phyloP scores from a whole-genome alignment of 2,113 vertebrate species.

The Platanista minor region DNA sequence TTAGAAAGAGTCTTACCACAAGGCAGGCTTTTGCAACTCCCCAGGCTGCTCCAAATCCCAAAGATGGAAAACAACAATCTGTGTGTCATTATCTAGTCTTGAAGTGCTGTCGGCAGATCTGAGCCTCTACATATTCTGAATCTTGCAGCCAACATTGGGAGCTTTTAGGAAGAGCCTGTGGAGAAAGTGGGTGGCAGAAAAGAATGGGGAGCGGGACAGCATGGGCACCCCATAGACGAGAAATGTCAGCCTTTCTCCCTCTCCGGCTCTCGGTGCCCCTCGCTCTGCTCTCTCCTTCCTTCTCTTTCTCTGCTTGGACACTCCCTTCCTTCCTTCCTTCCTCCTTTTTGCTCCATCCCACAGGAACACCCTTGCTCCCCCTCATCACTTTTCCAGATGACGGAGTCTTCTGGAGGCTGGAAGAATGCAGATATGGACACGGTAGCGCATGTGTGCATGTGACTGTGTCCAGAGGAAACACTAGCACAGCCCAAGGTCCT shows the following conservation, averaged over 20 bases:
- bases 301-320: not conserved
- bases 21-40: conserved; percentile 32
- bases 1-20: conserved; percentile 36
- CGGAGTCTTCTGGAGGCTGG: not conserved
- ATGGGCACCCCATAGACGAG: not conserved
- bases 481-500: fast-evolving
- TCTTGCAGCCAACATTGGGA: not conserved
- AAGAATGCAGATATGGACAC: not conserved
- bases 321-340: not conserved
- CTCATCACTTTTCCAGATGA: not conserved
- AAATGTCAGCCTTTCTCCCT: not conserved
- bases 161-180: not conserved
- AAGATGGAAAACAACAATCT: conserved; percentile 12
- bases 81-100: not conserved
- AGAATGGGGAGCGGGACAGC: not conserved
- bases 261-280: not conserved
- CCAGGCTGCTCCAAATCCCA: conserved; percentile 38
- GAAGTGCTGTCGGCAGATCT: not conserved
- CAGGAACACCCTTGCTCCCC: no score
- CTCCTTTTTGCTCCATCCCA: not conserved
- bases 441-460: fast-evolving
- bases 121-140: not conserved
- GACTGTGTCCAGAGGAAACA: not conserved
- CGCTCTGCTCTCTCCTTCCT: not conserved
- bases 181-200: not conserved